Conservation (phyloP, 2,797 vertebrate genomes). For the Platalea minor region DNA sequence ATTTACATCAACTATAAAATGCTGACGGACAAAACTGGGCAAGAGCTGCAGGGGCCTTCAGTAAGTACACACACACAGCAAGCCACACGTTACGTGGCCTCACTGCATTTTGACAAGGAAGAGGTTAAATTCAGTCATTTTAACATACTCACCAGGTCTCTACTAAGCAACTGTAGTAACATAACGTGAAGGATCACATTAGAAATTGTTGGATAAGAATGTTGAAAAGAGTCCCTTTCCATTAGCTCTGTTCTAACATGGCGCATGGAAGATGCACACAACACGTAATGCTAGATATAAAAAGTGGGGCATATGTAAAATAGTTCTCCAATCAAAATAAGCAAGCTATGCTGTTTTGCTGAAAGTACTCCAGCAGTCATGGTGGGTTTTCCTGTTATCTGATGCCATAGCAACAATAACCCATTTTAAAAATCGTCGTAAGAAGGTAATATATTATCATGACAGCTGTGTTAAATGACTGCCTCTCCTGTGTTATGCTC, state of each 20-base stretch:
- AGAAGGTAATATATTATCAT: slow-evolving; percentile 58
- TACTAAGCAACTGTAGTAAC: not conserved
- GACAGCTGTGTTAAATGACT: slow-evolving; percentile 51
- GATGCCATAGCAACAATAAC: slow-evolving; percentile 65
- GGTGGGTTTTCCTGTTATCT: slow-evolving; percentile 50
- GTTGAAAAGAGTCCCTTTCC: not conserved
- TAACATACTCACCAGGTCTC: not conserved
- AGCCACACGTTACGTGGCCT: not conserved
- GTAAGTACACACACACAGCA: not conserved
- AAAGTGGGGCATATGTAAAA: not conserved
- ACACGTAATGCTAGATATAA: not conserved
- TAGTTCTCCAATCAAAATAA: not conserved
- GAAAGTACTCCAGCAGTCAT: not conserved
- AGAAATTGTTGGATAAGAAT: not conserved
- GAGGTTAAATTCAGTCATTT: not conserved
- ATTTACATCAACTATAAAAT: not conserved
- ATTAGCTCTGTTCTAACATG: not conserved
- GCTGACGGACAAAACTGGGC: not conserved
- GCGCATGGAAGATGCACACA: not conserved
- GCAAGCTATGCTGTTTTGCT: not conserved
- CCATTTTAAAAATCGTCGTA: slow-evolving; percentile 32
- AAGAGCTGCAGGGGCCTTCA: not conserved
- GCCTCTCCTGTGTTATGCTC: slow-evolving; percentile 47
- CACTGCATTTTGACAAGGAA: not conserved
- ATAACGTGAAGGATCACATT: not conserved